Evolutionary conservation across 2,113 vertebrate species (phyloP).

Genomic region (Addax nasomaculatus): DNA sequence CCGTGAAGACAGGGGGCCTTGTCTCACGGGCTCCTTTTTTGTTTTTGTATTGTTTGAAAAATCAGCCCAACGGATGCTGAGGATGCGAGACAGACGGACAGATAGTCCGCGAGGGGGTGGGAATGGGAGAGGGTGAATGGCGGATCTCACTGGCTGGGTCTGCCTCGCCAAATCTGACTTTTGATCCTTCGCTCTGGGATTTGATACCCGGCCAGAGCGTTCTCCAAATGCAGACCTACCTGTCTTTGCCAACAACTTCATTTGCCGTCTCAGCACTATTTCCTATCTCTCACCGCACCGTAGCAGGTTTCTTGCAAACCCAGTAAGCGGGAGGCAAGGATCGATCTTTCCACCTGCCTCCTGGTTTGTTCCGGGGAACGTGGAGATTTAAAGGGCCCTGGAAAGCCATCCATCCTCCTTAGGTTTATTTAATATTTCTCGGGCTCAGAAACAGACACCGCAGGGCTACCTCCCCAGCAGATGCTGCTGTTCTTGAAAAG

Average conservation of each 20-base stretch:
- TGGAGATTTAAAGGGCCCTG: slow-evolving; percentile 70
- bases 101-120: background rate
- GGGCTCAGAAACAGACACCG: slow-evolving; percentile 73
- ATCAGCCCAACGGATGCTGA: background rate
- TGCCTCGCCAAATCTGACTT: background rate
- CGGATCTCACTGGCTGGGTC: background rate
- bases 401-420: slow-evolving; percentile 79
- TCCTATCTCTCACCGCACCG: background rate
- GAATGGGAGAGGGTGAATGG: background rate
- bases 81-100: background rate
- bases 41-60: background rate
- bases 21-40: background rate
- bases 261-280: background rate
- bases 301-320: background rate
- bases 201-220: background rate
- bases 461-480: slow-evolving; percentile 70
- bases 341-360: slow-evolving; percentile 46
- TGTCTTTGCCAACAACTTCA: slow-evolving; percentile 25
- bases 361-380: slow-evolving; percentile 11
- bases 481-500: slow-evolving; percentile 68
- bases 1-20: background rate
- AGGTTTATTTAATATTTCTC: slow-evolving; percentile 81
- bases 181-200: background rate
- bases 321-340: background rate
- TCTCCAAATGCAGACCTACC: background rate